Evolutionary conservation across 2,888 invertebrate species (phyloP).

Genomic region (Mythimna lalbum): DNA sequence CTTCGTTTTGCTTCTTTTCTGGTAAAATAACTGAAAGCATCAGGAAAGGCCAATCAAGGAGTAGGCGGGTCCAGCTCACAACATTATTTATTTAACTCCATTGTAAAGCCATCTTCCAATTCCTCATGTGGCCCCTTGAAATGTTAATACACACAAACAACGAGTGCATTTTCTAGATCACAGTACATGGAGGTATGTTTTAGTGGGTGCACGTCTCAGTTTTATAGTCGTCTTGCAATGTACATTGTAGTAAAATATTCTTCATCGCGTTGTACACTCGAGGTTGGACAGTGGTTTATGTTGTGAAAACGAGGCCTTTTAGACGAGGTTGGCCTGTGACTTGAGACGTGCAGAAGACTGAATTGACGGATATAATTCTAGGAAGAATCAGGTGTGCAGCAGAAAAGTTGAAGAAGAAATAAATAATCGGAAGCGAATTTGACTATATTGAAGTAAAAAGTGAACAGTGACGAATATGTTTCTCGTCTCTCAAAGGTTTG

Average conservation of each 20-base stretch:
- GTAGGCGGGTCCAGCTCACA: neutral
- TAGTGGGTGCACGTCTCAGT: constrained; percentile 52
- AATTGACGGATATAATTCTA: neutral
- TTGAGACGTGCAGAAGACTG: neutral
- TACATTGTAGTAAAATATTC: constrained; percentile 46
- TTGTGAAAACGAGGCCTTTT: constrained; percentile 21
- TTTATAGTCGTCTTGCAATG: constrained; percentile 57
- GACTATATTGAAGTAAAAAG: too few relatives aligned
- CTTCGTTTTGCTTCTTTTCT: too few relatives aligned
- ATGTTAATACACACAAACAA: constrained; percentile 32
- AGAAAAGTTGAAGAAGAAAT: neutral
- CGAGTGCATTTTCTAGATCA: constrained; percentile 38
- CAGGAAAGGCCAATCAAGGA: neutral
- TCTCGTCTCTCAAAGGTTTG: too few relatives aligned
- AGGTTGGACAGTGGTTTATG: constrained; percentile 28
- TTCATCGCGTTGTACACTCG: constrained; percentile 27
- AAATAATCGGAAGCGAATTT: too few relatives aligned
- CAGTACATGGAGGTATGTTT: constrained; percentile 40
- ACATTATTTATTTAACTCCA: neutral
- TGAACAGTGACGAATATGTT: too few relatives aligned
- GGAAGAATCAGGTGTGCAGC: neutral
- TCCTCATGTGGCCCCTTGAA: constrained; percentile 13
- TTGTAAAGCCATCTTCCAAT: neutral
- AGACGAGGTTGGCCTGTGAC: neutral
- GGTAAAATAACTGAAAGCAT: neutral